A percentile compares a stretch with the other conserved stretches of the same genome.
phyloP scores from a whole-genome alignment of 2,888 invertebrate genomes.

The Arrhopalites spinosus region DNA sequence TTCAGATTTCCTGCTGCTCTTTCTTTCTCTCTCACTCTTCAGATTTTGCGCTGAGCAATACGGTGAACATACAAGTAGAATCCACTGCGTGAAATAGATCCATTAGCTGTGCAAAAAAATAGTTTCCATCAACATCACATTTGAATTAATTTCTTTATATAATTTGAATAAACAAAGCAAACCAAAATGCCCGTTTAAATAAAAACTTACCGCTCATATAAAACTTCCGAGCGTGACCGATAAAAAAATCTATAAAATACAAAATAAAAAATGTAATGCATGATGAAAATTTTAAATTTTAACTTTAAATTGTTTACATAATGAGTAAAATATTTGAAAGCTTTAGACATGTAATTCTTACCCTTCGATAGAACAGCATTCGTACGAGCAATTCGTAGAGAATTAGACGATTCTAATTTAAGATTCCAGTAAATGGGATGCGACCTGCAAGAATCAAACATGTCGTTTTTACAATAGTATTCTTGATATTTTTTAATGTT shows the following conservation, averaged over 20 bases:
- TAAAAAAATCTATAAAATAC: constrained; percentile 46
- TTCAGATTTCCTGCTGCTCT: neutral
- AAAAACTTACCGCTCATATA: constrained; percentile 29
- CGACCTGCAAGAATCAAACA: constrained; percentile 29
- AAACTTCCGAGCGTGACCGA: constrained; percentile 43
- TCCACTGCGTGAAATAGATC: constrained; percentile 39
- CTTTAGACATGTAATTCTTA: no score
- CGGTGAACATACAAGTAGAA: constrained; percentile 47
- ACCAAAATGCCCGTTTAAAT: neutral
- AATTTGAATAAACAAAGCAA: neutral
- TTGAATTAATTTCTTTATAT: neutral
- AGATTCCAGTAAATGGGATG: constrained; percentile 48
- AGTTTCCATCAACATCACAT: neutral
- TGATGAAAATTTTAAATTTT: no score
- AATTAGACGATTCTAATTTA: constrained; percentile 39
- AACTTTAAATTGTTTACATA: no score
- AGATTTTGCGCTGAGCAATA: constrained; percentile 40
- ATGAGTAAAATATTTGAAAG: no score
- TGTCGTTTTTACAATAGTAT: neutral
- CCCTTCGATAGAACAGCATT: constrained; percentile 41
- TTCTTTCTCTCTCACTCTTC: no score
- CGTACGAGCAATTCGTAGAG: constrained; percentile 34
- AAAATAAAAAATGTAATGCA: no score
- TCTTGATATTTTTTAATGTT: no score
- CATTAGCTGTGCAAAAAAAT: constrained; percentile 35